phyloP scores from a whole-genome alignment of 2,888 invertebrate species.

The Drosophila fulvimacula region DNA sequence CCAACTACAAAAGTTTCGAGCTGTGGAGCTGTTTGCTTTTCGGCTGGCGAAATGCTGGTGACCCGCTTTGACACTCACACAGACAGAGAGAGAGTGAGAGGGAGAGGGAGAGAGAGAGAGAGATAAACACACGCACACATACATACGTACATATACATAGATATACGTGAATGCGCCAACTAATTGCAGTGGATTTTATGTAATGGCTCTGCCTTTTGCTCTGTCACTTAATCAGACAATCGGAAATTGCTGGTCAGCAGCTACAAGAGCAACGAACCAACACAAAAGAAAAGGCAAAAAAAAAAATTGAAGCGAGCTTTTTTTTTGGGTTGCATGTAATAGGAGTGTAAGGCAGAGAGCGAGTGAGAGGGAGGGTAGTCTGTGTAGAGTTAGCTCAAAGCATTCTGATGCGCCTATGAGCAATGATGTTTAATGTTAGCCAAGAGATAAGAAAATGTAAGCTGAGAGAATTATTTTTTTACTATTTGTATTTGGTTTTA shows the following conservation, averaged over 20 bases:
- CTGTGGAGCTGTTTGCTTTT: conserved; percentile 34
- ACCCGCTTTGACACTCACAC: conserved; percentile 34
- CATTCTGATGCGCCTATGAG: too few relatives aligned
- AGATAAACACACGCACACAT: conserved; percentile 10
- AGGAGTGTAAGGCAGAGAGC: not conserved
- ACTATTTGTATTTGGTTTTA: too few relatives aligned
- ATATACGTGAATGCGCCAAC: conserved; percentile 25
- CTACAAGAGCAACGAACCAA: conserved; percentile 35
- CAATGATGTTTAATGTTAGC: too few relatives aligned
- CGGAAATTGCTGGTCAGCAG: conserved; percentile 32
- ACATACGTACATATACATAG: not conserved
- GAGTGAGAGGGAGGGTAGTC: too few relatives aligned
- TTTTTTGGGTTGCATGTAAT: not conserved
- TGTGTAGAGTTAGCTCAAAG: too few relatives aligned
- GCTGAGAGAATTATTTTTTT: too few relatives aligned
- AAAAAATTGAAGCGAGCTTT: not conserved
- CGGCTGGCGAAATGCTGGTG: conserved; percentile 55
- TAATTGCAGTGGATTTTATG: conserved; percentile 60
- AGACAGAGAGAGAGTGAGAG: conserved; percentile 15
- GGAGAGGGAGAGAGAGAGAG: too few relatives aligned
- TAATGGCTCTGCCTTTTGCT: conserved; percentile 41
- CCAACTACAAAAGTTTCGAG: conserved; percentile 58
- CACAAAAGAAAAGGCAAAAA: conserved; percentile 1
- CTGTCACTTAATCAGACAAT: conserved; percentile 39
- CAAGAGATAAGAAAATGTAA: too few relatives aligned